Evolutionary conservation across 2,888 invertebrate species (phyloP), one percentile per base, ranked within the genome.

Genomic region (Didymodactylos carnosus): DNA sequence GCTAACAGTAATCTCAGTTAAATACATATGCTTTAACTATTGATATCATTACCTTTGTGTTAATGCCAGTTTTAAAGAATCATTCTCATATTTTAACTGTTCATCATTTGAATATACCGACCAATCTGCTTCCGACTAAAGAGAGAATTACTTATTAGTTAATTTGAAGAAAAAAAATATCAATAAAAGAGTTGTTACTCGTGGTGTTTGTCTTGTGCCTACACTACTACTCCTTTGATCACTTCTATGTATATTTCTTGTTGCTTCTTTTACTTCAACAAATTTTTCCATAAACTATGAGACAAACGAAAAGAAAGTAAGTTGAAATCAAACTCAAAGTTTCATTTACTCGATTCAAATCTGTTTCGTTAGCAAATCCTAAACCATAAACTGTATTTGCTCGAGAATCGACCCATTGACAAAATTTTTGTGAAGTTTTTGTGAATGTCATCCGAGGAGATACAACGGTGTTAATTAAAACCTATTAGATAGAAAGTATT

Each of bases 371-470:
- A 51, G 91, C 89, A 85, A 95, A 95, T 11, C 95, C 95, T 74
- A 95, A 87, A 0, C 95, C 95, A 83, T 95, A 95, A 14, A 95
- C 94, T 0, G 94, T 94, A 84, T 94, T 94, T 69, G 94, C 94
- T 76, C 94, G 87, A 62, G 93, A 90, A 85, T 97, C 97, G 78
- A 94, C 93, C 95, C 95, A 97, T 84, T 97, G 97, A 1, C 95
- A 95, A 85, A 97, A 97, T 85, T 97, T 97, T 84, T 95, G 94
- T 13, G 95, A 95, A 6, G 95, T 97, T 85, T 95, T 97, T 71
- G 95, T 95, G 83, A 97, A 95, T 62, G 92, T 92, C 95, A 97
- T 95, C 82, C 91, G 92, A 11, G 94, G 91, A 72, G 94, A 94
- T 79, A 97, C 92, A 69, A 94, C 94, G 83, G 94, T 94, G 86